A percentile compares a stretch with the other conserved stretches of the same genome.
phyloP scores from a whole-genome alignment of 2,888 invertebrate genomes.

The Hemaris fuciformis region DNA sequence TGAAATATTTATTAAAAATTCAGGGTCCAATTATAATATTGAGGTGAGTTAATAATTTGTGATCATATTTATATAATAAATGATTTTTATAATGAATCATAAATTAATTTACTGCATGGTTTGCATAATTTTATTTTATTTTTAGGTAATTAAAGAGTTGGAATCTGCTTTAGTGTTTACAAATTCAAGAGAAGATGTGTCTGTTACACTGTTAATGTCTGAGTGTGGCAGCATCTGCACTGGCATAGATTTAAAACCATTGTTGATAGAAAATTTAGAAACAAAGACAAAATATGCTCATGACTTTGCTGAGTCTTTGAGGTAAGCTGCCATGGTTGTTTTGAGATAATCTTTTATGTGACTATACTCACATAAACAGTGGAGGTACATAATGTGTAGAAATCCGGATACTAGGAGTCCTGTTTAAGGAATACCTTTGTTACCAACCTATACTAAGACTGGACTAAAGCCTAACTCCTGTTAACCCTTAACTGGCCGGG shows the following conservation, averaged over 20 bases:
- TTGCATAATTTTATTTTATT: no score
- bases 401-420: no score
- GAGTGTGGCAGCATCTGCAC: constrained; percentile 89
- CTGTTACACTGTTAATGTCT: constrained; percentile 88
- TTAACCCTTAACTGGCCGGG: no score
- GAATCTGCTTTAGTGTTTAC: constrained; percentile 82
- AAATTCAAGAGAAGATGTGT: constrained; percentile 65
- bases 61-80: not conserved
- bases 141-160: constrained; percentile 89
- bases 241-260: constrained; percentile 88
- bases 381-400: no score
- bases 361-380: no score
- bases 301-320: constrained; percentile 86
- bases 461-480: no score
- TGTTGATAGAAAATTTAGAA: constrained; percentile 83
- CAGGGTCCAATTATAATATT: constrained; percentile 49
- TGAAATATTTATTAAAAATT: constrained; percentile 58
- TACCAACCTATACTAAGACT: no score
- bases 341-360: no score
- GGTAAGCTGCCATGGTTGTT: no score
- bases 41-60: constrained; percentile 48
- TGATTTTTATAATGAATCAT: no score
- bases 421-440: no score
- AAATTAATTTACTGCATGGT: no score
- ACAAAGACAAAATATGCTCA: constrained; percentile 84